Base-by-base conservation (phyloP, 2,113 vertebrate species). In the Zeus faber region DNA sequence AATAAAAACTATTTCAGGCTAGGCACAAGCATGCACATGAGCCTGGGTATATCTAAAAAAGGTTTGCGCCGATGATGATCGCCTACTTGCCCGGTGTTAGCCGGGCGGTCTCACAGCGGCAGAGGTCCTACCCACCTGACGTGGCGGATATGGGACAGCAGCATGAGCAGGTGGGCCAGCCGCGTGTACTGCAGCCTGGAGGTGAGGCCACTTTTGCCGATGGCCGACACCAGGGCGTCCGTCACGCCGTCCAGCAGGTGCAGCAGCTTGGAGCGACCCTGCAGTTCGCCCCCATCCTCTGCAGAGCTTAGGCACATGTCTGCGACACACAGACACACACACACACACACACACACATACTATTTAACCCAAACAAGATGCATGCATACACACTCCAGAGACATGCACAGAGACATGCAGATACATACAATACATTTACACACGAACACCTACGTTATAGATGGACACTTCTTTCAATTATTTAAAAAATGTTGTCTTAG, bases 151-250 rank as follows among this genome's bases (percentile, higher is more conserved):
- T 99, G 96, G 2, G 96, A 98, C 1, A 99, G 94, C 52, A 99
- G 89, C 97, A 98, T 97, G 73, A 98, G 73, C 62, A 99, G 76
- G 22, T 98, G 94, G 2, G 97, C 97, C 73, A 99, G 85, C 3
- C 95, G 94, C 0, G 91, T 76, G 0, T 95, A 94, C 81, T 96
- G 95, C 52, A 97, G 94, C 67, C 92, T 91, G 4, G 90, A 89
- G 37, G 89, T 89, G 54, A 95, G 74, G 2, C 95, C 94, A 0
- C 87, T 96, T 79, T 91, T 95, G 0, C 89, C 89, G 18, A 99
- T 99, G 55, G 94, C 93, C 95, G 93, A 99, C 76, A 98, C 92
- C 81, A 99, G 79, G 0, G 95, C 92, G 0, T 99, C 96, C 0
- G 95, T 98, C 49, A 99, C 92, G 0, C 91, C 69, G 0, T 95